Evolutionary conservation across 2,888 invertebrate species (phyloP), one percentile per base, ranked within the genome.

Genomic region (Parapristionchus giblindavisi): DNA sequence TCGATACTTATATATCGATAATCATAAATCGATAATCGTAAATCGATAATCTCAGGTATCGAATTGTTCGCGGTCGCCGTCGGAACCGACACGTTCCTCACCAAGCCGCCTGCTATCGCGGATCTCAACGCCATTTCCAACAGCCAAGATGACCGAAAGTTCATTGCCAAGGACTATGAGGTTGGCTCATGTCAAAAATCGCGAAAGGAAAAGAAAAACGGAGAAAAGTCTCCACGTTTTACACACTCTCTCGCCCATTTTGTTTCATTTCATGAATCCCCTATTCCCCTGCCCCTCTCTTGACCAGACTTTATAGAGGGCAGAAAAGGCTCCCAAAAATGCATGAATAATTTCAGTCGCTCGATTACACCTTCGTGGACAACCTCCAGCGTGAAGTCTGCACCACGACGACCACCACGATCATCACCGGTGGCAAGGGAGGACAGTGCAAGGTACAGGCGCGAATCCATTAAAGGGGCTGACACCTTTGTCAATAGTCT

Each of bases 331-430:
- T 54, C 27, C 24, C 54, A 54, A n/a, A 54, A n/a, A 4, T 21
- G 29, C 11, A 58, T 17, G 32, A 8, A n/a, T 24, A 36, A n/a
- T 14, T 34, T 11, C 40, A 63, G 63, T 29, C 51, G 3, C 48
- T 66, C 66, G 51, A 66, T 34, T 51, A 66, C 34, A 24, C 29
- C 51, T 66, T 66, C 51, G 66, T 66, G n/a, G 66, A 66, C 66
- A 66, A 66, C 8, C 51, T 66, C 32, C 66, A 66, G 66, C n/a
- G 29, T 24, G 66, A 51, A 17, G 51, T 66, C 32, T 66, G 66
- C 66, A 66, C 66, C 5, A 51, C 66, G 17, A 66, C 51, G n/a
- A 17, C 66, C 1, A 66, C 34, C 4, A 36, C 32, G n/a, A 43
- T 17, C 2, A 34, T 48, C 51, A 34, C 14, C 5, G 38, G 58